Base-by-base conservation (phyloP, 2,113 vertebrate genomes). In the Gymnarchus niloticus region DNA sequence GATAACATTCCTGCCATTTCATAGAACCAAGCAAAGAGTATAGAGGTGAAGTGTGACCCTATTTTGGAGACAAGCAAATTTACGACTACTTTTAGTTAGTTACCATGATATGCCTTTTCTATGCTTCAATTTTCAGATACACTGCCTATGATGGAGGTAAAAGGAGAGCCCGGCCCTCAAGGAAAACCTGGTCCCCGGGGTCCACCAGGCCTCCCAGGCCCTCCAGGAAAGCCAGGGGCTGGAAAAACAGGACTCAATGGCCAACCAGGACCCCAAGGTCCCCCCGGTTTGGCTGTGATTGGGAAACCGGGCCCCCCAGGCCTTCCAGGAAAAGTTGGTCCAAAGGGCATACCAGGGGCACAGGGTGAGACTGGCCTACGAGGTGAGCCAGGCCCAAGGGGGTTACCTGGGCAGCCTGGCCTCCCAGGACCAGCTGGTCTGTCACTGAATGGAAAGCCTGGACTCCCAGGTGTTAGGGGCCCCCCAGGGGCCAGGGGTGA, bases 191-290 rank as follows among this genome's bases (percentile, higher is more conserved):
- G 98, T 84, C 97, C 95, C 0, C 96, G 96, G 25, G 98, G 98
- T 5, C 96, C 96, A 37, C 88, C 96, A 10, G 98, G 98, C 0
- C 94, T 96, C 59, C 89, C 97, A 1, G 98, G 98, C 80, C 93
- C 94, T 90, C 96, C 96, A 46, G 98, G 98, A 85, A 99, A 99
- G 92, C 96, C 97, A 3, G 98, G 98, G 88, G 91, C 96, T 0
- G 98, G 98, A 33, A 98, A 99, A 87, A 97, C 97, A 0, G 98
- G 98, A 83, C 95, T 97, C 77, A 97, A 96, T 0, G 98, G 98
- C 28, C 97, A 96, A 85, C 95, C 95, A 0, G 98, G 98, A 5
- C 96, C 96, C 0, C 96, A 96, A 0, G 98, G 98, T 0, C 96
- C 98, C 25, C 90, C 96, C 0, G 98, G 98, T 41, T 97, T 98